These are phyloP conservation scores for Mantis religiosa DNA, from an alignment of 2,888 invertebrate genomes.

Conservation along the genomic window DNA sequence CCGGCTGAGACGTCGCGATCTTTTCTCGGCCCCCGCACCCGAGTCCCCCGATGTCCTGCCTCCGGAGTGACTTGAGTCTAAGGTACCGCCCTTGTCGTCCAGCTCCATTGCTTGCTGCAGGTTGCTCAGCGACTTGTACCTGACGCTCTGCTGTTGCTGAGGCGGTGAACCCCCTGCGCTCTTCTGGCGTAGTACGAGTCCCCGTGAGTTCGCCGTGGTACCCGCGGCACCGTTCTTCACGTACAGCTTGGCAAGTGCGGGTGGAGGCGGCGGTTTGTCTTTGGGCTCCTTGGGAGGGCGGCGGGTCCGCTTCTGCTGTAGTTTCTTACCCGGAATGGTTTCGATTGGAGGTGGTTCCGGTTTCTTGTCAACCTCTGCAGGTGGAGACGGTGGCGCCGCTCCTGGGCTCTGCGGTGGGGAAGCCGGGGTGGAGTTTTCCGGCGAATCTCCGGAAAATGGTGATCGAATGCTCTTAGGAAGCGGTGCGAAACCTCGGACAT, in stretches of 20 bases:
- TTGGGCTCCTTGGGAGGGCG: conserved; percentile 61
- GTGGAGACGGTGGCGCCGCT: conserved; percentile 45
- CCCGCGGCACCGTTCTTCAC: conserved; percentile 70
- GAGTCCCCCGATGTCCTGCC: conserved; percentile 84
- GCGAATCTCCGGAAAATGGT: conserved; percentile 51
- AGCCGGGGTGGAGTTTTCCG: conserved; percentile 45
- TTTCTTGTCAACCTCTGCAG: conserved; percentile 51
- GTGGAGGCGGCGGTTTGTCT: conserved; percentile 56
- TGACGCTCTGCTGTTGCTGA: conserved; percentile 60
- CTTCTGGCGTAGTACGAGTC: conserved; percentile 65
- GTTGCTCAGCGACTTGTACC: conserved; percentile 64
- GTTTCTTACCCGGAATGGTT: conserved; percentile 82
- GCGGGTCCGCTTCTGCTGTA: conserved; percentile 58
- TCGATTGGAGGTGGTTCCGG: conserved; percentile 90
- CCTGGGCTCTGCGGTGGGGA: conserved; percentile 54
- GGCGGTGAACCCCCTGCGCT: conserved; percentile 66
- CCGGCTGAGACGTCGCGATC: conserved; percentile 70
- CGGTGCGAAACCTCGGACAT: conserved; percentile 88
- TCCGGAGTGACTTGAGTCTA: conserved; percentile 85
- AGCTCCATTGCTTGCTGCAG: conserved; percentile 50
- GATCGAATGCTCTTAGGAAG: conserved; percentile 75
- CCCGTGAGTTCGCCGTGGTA: conserved; percentile 41
- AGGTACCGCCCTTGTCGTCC: conserved; percentile 80
- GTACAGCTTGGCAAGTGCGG: conserved; percentile 69
- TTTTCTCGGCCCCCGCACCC: conserved; percentile 69